These are phyloP conservation scores for Sebastes steindachneri DNA, from an alignment of 2,797 vertebrate species.

Conservation along the genomic window DNA sequence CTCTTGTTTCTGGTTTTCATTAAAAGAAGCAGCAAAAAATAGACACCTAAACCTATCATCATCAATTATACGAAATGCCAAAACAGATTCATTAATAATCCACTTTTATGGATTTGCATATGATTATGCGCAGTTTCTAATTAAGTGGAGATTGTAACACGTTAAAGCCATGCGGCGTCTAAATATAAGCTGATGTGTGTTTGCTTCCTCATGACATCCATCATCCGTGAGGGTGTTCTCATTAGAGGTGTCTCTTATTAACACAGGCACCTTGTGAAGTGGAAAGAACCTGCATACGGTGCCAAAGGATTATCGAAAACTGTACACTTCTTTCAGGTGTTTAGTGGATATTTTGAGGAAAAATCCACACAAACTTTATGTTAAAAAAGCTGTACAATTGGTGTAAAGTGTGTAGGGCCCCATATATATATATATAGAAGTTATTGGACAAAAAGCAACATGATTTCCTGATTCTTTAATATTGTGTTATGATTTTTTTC, in stretches of 20 bases:
- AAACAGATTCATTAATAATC: conserved; percentile 68
- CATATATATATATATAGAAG: background rate
- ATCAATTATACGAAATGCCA: conserved; percentile 66
- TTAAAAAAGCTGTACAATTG: background rate
- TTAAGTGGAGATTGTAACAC: conserved; percentile 58
- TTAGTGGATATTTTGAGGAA: background rate
- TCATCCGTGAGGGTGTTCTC: conserved; percentile 56
- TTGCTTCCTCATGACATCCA: conserved; percentile 57
- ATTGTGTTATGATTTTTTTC: background rate
- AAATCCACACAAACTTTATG: background rate
- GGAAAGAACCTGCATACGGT: background rate
- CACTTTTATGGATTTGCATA: conserved; percentile 67
- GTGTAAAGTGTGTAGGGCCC: background rate
- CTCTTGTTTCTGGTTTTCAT: conserved; percentile 46
- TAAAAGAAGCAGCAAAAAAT: conserved; percentile 42
- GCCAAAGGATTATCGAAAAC: background rate
- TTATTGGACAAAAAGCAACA: background rate
- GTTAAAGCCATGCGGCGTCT: conserved; percentile 45
- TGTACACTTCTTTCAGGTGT: background rate
- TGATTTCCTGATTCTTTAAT: background rate
- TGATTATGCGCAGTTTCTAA: conserved; percentile 62
- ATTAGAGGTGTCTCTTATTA: conserved; percentile 51
- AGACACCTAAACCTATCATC: conserved; percentile 58
- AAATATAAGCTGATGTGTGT: conserved; percentile 54
- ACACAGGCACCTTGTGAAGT: conserved; percentile 31